phyloP scores from a whole-genome alignment of 2,113 vertebrate species.

The Butorides virescens region DNA sequence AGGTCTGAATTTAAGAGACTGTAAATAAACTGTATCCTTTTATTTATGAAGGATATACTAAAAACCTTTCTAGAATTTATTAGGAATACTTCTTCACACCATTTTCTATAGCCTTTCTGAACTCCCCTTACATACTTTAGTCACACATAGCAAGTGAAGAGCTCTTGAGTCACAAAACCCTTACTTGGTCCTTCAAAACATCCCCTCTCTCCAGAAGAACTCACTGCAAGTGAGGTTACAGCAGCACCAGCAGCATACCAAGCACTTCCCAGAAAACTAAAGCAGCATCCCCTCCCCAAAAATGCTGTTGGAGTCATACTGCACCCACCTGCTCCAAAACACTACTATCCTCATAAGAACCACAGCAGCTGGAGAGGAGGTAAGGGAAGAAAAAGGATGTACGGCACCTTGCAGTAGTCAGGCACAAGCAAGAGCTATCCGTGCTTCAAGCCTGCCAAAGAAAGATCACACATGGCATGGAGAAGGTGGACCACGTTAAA shows the following conservation, averaged over 20 bases:
- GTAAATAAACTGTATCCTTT: background rate
- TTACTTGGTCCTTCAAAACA: background rate
- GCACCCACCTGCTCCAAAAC: background rate
- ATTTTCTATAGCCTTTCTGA: background rate
- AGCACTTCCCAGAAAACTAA: background rate
- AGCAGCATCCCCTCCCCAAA: background rate
- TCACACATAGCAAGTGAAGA: background rate
- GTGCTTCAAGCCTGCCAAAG: background rate
- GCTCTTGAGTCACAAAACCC: background rate
- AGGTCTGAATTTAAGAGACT: background rate
- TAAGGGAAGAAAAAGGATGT: background rate
- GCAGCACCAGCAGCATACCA: background rate
- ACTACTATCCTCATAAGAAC: background rate
- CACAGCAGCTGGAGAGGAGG: background rate
- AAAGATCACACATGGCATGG: background rate
- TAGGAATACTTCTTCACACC: background rate
- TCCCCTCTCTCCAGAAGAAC: background rate
- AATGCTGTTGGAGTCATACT: background rate
- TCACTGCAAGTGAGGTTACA: background rate
- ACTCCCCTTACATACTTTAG: background rate
- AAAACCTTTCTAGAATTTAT: background rate
- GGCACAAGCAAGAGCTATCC: background rate
- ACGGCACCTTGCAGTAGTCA: background rate
- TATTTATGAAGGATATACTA: background rate
- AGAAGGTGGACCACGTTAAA: background rate